Percentiles rank a stretch among this genome's conserved stretches.
Conservation (phyloP, 2,888 invertebrate genomes). For the Cephus pulcher region DNA sequence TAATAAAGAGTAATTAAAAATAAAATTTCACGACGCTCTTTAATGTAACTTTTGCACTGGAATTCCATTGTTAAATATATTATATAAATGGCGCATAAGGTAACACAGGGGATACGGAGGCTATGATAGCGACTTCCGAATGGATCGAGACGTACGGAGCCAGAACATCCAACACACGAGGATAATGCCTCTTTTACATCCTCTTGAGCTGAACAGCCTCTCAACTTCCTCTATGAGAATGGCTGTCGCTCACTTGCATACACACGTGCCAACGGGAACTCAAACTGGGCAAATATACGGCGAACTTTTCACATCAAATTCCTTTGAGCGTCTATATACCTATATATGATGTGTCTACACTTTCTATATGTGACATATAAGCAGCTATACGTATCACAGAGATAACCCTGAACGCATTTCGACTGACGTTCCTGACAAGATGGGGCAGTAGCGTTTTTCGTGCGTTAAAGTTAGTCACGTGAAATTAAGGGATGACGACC, state of each 20-base stretch:
- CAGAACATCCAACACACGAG: neutral
- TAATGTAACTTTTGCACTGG: too few relatives aligned
- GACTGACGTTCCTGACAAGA: neutral
- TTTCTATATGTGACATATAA: neutral
- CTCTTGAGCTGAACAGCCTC: constrained; percentile 11
- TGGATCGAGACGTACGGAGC: neutral
- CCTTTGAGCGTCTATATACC: neutral
- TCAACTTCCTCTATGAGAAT: constrained; percentile 8
- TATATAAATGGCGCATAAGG: neutral
- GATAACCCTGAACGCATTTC: neutral
- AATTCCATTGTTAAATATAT: too few relatives aligned
- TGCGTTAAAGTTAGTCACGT: neutral
- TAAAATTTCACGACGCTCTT: too few relatives aligned
- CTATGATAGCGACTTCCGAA: neutral
- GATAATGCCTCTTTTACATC: constrained; percentile 14
- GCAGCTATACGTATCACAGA: neutral
- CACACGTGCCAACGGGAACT: neutral
- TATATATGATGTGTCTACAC: neutral
- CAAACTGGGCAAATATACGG: neutral
- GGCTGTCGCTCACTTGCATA: neutral
- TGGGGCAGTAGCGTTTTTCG: neutral
- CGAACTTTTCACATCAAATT: neutral
- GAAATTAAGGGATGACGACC: neutral
- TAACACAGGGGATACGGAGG: neutral
- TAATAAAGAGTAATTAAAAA: too few relatives aligned